A percentile compares a stretch with the other conserved stretches of the same genome.
Conservation (phyloP, 2,797 vertebrate species). For the Hapalemur alaotrensis region DNA sequence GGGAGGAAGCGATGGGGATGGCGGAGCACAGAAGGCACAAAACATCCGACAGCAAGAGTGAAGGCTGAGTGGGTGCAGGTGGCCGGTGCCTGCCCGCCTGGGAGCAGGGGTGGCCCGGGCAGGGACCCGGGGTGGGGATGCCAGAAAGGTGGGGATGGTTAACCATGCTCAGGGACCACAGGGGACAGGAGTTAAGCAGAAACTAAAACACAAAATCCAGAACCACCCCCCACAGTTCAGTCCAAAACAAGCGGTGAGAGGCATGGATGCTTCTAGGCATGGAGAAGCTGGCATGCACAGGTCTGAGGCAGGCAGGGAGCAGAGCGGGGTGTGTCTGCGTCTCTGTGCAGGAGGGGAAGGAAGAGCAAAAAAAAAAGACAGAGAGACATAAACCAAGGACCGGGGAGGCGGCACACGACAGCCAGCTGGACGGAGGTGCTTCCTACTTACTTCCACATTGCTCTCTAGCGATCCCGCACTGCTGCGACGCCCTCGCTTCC, state of each 20-base stretch:
- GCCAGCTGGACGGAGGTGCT: conserved; percentile 88
- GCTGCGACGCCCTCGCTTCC: conserved; percentile 99
- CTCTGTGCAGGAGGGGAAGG: conserved; percentile 71
- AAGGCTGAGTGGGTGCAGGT: conserved; percentile 79
- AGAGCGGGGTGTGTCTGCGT: neutral
- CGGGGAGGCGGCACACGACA: conserved; percentile 93
- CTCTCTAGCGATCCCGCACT: conserved; percentile 99
- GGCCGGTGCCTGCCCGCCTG: conserved; percentile 67
- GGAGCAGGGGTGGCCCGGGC: neutral
- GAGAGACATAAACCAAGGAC: conserved; percentile 87
- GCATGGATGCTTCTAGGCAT: conserved; percentile 75
- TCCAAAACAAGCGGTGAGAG: conserved; percentile 87
- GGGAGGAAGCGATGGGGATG: conserved; percentile 83
- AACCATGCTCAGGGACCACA: conserved; percentile 92
- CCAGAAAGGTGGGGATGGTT: conserved; percentile 86
- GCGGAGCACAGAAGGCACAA: conserved; percentile 77
- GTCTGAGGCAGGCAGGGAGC: conserved; percentile 92
- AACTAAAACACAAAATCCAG: conserved; percentile 82
- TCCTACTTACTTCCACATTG: conserved; percentile 99
- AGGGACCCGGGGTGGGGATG: conserved; percentile 56
- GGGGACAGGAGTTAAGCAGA: conserved; percentile 84
- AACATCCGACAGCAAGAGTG: conserved; percentile 80
- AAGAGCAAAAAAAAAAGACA: conserved; percentile 71
- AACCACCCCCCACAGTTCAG: conserved; percentile 73
- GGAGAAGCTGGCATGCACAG: conserved; percentile 95